Evolutionary conservation across 2,888 invertebrate genomes (phyloP).

Genomic region (Timema podura): DNA sequence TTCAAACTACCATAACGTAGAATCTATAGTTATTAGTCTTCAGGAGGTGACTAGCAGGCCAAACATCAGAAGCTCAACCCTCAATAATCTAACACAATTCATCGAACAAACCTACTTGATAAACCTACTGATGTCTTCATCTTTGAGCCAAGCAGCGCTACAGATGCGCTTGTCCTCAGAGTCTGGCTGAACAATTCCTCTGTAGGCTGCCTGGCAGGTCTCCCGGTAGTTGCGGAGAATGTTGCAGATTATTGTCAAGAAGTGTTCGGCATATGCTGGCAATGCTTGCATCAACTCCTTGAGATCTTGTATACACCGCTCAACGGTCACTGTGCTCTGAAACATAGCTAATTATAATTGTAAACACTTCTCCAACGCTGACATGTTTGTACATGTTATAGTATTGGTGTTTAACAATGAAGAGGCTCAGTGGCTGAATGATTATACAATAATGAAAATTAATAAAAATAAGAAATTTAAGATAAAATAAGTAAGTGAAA

Average conservation of each 20-base stretch:
- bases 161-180: slow-evolving; percentile 74
- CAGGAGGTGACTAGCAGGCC: too few species aligned
- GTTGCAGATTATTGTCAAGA: slow-evolving; percentile 67
- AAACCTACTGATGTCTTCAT: slow-evolving; percentile 91
- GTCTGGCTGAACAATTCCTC: slow-evolving; percentile 71
- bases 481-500: too few species aligned
- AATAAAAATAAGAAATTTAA: too few species aligned
- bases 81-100: too few species aligned
- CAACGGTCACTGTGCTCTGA: slow-evolving; percentile 69
- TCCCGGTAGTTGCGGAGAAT: slow-evolving; percentile 69
- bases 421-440: too few species aligned
- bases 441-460: too few species aligned
- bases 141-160: slow-evolving; percentile 86
- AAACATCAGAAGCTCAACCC: too few species aligned
- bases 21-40: too few species aligned
- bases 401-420: too few species aligned
- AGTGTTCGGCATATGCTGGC: slow-evolving; percentile 69
- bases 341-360: slow-evolving; percentile 35
- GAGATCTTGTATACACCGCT: slow-evolving; percentile 62
- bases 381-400: too few species aligned
- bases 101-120: slow-evolving; percentile 58
- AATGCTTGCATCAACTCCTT: slow-evolving; percentile 63
- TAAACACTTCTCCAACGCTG: not conserved
- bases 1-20: too few species aligned
- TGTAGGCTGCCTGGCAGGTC: slow-evolving; percentile 68